These are phyloP conservation scores for Bubalus kerabau DNA, from an alignment of 2,113 vertebrate genomes.

Conservation along the genomic window DNA sequence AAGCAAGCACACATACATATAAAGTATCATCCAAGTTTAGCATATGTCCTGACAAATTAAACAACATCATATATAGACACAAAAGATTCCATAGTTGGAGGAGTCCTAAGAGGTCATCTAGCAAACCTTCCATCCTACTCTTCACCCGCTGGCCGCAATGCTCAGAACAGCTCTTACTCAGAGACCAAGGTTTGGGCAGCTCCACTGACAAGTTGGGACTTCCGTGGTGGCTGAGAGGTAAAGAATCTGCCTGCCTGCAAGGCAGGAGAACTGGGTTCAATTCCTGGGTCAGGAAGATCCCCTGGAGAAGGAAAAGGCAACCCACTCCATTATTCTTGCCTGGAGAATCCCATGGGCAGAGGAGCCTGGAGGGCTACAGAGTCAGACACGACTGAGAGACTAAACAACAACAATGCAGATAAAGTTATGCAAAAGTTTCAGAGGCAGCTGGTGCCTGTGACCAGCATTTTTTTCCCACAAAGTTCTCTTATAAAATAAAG, in stretches of 20 bases:
- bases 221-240: background rate
- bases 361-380: background rate
- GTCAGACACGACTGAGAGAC: background rate
- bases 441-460: background rate
- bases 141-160: background rate
- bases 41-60: constrained; percentile 16
- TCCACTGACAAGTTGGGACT: background rate
- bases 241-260: background rate
- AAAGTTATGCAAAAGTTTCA: background rate
- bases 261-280: background rate
- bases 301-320: background rate
- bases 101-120: background rate
- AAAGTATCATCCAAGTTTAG: constrained; percentile 52
- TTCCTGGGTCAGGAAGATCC: background rate
- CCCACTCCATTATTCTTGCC: background rate
- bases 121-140: background rate
- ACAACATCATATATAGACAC: constrained; percentile 1
- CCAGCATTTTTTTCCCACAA: background rate
- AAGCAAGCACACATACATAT: constrained; percentile 18
- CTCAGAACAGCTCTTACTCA: background rate
- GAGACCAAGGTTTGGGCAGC: background rate
- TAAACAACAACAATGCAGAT: background rate
- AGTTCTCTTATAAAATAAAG: background rate
- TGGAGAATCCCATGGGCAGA: background rate
- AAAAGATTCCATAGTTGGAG: constrained; percentile 17